These are phyloP conservation scores for Cryptomyrus ogoouensis DNA, from an alignment of 2,113 vertebrate species.

Conservation along the genomic window DNA sequence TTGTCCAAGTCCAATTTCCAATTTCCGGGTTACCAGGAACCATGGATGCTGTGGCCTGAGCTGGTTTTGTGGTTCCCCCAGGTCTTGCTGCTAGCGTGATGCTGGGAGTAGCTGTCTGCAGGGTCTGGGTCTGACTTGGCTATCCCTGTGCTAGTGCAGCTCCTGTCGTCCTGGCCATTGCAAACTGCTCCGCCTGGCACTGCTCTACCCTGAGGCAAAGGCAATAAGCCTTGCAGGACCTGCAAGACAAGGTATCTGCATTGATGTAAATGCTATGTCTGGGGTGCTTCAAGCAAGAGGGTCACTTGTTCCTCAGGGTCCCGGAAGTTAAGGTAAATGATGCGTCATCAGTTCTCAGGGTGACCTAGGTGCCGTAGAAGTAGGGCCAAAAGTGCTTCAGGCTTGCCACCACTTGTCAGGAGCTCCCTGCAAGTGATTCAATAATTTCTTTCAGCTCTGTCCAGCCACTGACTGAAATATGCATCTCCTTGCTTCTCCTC, in stretches of 20 bases:
- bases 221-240: background rate
- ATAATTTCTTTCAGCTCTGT: background rate
- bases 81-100: background rate
- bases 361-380: background rate
- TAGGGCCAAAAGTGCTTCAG: background rate
- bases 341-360: background rate
- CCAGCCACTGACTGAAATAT: background rate
- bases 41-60: background rate
- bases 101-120: background rate
- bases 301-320: slow-evolving; percentile 16
- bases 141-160: background rate
- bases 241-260: background rate
- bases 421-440: background rate
- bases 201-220: background rate
- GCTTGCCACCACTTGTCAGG: background rate
- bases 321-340: slow-evolving; percentile 10
- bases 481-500: background rate
- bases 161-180: background rate
- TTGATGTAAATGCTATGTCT: slow-evolving; percentile 2
- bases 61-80: background rate
- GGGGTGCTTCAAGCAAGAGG: background rate
- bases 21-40: background rate
- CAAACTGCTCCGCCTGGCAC: background rate
- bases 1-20: background rate
- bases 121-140: background rate